phyloP scores from a whole-genome alignment of 2,888 invertebrate genomes.

The Aquatica leii region DNA sequence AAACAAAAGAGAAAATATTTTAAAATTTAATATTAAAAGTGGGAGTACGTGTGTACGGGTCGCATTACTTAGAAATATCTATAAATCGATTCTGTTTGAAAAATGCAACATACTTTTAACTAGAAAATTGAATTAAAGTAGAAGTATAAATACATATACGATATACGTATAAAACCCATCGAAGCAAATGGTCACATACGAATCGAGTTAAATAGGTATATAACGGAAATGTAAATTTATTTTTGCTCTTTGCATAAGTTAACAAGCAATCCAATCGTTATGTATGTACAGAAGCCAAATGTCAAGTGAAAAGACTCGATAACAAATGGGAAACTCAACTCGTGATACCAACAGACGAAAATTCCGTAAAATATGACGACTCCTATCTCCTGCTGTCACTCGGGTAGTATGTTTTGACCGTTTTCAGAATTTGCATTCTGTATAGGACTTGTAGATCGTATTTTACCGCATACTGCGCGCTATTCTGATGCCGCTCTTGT shows the following conservation, averaged over 20 bases:
- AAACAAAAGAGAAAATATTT: too few species aligned
- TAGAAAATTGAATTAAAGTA: slow-evolving; percentile 6
- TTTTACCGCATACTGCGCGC: slow-evolving; percentile 38
- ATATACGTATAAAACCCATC: background rate
- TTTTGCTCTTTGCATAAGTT: slow-evolving; percentile 22
- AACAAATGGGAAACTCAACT: slow-evolving; percentile 42
- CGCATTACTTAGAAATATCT: too few species aligned
- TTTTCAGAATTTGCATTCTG: slow-evolving; percentile 37
- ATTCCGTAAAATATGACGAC: slow-evolving; percentile 45
- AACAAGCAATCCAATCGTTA: slow-evolving; percentile 41
- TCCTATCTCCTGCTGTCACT: slow-evolving; percentile 42
- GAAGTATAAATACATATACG: background rate
- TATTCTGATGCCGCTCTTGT: slow-evolving; percentile 35
- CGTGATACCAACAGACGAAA: slow-evolving; percentile 44
- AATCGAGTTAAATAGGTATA: too few species aligned
- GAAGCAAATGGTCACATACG: too few species aligned
- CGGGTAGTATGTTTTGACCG: slow-evolving; percentile 34
- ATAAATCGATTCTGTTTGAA: too few species aligned
- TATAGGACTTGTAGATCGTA: slow-evolving; percentile 36
- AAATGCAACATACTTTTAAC: too few species aligned
- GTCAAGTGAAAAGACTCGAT: slow-evolving; percentile 40
- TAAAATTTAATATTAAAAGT: too few species aligned
- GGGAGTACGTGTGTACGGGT: too few species aligned
- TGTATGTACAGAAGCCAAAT: slow-evolving; percentile 41
- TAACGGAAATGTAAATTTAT: slow-evolving; percentile 4